Evolutionary conservation across 37 sponge, comb jelly and placozoan genomes (phyloP), one percentile per base, ranked within the genome.

Genomic region (Oopsacas minuta): DNA sequence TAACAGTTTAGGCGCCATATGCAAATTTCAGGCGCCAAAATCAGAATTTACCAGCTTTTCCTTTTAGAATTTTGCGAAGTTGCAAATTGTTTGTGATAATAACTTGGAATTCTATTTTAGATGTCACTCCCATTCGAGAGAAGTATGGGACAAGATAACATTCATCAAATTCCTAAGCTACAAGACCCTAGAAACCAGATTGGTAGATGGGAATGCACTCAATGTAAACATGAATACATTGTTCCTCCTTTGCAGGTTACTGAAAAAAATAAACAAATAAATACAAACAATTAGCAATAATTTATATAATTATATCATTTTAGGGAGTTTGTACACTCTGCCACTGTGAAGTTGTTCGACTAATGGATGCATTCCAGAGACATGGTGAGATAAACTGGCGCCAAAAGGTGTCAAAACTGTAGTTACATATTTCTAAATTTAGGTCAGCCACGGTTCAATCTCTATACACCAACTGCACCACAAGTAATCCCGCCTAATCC

Each of bases 141-240:
- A 61, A 61, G 75, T 61, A 3, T 61, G 32, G 17, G 32, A 20
- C 75, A 61, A 34, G 75, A 61, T 32, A 61, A 10, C 1, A 61
- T 61, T 25, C 75, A 3, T 20, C 1, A 7, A 25, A 61, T 25
- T 61, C 20, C 75, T 25, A 10, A 61, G 28, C 20, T 61, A 5
- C 20, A 61, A 34, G 75, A 61, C 30, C 75, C 75, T 61, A 61
- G 75, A 61, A 61, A 61, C 75, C 75, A 61, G 30, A 61, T 7
- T n/a, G 30, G 20, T 25, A 10, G 75, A 61, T 61, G 75, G 75
- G 75, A 61, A 61, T 61, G 75, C 75, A 10, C 22, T 32, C 75
- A 61, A 61, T 61, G 75, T 34, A 61, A 61, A 61, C 75, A 25
- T 5, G 75, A 61, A 61, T 61, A 25, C 22, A 25, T 32, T n/a